Evolutionary conservation across 2,797 vertebrate species (phyloP), one percentile per base, ranked within the genome.

Genomic region (Adrianichthys oophorus): DNA sequence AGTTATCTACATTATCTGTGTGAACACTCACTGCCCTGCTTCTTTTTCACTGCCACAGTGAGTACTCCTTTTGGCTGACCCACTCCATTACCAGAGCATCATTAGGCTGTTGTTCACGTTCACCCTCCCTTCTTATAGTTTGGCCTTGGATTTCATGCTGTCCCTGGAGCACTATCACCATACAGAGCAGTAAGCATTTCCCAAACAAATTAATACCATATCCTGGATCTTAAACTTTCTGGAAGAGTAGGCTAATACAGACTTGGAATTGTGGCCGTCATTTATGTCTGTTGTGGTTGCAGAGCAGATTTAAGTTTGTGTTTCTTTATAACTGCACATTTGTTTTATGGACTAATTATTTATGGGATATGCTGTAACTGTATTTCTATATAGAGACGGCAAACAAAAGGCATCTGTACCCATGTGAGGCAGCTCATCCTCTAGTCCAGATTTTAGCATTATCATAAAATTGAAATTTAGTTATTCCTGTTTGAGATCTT

Each of bases 161-260:
- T 78, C 81, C 81, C 83, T 13, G 0, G 83, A 73, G 85, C 42
- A 79, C 78, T 64, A 70, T 84, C 69, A 68, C 70, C 73, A 65
- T 19, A 14, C 76, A 63, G 68, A 85, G 76, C 80, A 81, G 83
- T 89, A 80, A 87, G 82, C 82, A 79, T 81, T 87, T 85, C 83
- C 81, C 81, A 87, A 86, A 87, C 79, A 75, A 87, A 86, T 86
- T 76, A 85, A 85, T 78, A 76, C 78, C 58, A 74, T 56, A 79
- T 76, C 72, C 81, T 78, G 79, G 76, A 48, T 78, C 76, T 84
- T 83, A 81, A 88, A 87, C 80, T 86, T 87, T 87, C 82, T 85
- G 83, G 80, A 84, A 86, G 83, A 81, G 78, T 76, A 37, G 32
- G 32, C 32, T 37, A 82, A 83, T 83, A 74, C 72, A 74, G 80